phyloP scores from a whole-genome alignment of 1,140 invertebrate species.

The Aphis craccivora region DNA sequence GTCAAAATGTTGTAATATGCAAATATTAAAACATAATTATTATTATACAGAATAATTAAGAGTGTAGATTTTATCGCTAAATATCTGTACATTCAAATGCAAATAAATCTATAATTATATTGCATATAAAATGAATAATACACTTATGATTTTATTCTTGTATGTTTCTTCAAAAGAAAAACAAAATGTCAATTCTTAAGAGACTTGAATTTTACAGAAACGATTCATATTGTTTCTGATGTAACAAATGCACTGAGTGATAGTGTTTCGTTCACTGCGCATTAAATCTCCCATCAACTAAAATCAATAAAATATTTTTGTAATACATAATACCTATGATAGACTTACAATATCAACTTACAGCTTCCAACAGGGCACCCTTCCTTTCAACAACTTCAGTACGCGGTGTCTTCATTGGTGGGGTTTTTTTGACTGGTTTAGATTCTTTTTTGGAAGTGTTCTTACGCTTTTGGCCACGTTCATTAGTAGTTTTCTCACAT shows the following conservation, averaged over 20 bases:
- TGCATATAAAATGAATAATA: neutral
- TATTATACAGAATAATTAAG: neutral
- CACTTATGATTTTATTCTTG: neutral
- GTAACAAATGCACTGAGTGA: constrained; percentile 54
- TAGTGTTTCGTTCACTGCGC: constrained; percentile 47
- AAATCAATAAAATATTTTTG: neutral
- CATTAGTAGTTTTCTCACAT: neutral
- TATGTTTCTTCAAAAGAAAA: neutral
- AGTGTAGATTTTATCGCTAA: neutral
- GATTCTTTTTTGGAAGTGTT: constrained; percentile 27
- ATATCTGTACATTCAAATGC: neutral
- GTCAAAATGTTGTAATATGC: neutral
- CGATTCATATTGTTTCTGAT: constrained; percentile 44
- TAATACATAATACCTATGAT: neutral
- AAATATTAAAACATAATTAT: neutral
- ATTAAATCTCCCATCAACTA: constrained; percentile 54
- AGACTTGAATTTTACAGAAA: constrained; percentile 32
- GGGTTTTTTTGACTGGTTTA: neutral
- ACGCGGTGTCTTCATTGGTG: constrained; percentile 17
- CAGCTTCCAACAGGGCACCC: constrained; percentile 38
- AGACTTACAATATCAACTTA: constrained; percentile 8
- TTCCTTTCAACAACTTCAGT: constrained; percentile 47
- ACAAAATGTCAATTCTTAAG: neutral
- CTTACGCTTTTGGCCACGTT: constrained; percentile 37
- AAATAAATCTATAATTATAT: neutral